Evolutionary conservation across 2,888 invertebrate species (phyloP).

Genomic region (Drosophila yooni): DNA sequence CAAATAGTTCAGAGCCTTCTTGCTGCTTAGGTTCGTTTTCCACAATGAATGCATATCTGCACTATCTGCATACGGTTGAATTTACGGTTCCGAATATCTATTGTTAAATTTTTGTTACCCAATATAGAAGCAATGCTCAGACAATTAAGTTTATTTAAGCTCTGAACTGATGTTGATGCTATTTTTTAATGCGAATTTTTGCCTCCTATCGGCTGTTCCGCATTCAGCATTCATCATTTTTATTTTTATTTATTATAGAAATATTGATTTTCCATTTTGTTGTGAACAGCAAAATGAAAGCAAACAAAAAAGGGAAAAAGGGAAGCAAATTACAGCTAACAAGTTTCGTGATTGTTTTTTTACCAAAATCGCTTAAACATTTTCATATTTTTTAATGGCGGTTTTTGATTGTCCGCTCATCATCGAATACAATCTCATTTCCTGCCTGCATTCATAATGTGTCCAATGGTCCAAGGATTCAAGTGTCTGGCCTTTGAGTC

Average conservation of each 20-base stretch:
- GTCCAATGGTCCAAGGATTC: conserved; percentile 11
- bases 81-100: neutral
- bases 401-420: conserved; percentile 6
- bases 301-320: neutral
- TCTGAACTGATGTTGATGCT: neutral
- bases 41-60: neutral
- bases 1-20: neutral
- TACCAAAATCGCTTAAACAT: conserved; percentile 15
- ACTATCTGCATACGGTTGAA: neutral
- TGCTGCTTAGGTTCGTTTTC: neutral
- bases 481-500: conserved; percentile 34
- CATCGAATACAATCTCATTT: conserved; percentile 23
- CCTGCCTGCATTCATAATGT: conserved; percentile 34
- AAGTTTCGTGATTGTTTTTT: conserved; percentile 11
- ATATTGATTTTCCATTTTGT: conserved; percentile 11
- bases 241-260: conserved; percentile 6
- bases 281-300: neutral
- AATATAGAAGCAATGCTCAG: neutral
- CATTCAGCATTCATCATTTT: neutral
- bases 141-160: neutral
- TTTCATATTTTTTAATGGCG: conserved; percentile 59
- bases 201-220: conserved; percentile 18
- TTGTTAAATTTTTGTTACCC: neutral
- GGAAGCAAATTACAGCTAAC: neutral
- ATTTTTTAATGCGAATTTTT: conserved; percentile 6